Conservation (phyloP, 2,888 invertebrate species). For the Lochmaea capreae region DNA sequence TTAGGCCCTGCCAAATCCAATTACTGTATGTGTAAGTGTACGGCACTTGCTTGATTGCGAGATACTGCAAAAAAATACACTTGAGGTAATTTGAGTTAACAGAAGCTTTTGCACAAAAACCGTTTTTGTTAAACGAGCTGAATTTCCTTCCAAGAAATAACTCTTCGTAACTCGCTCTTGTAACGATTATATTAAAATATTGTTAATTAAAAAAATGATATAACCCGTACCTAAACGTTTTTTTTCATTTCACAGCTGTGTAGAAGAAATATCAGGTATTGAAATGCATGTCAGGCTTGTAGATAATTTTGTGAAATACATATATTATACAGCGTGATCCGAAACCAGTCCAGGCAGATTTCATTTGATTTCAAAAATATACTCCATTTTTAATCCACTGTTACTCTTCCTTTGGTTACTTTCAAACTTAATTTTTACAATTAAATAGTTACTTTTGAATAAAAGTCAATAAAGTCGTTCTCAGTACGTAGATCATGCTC, state of each 20-base stretch:
- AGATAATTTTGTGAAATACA: too few species aligned
- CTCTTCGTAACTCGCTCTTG: neutral
- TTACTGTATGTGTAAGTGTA: constrained; percentile 27
- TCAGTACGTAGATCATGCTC: too few species aligned
- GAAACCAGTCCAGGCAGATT: too few species aligned
- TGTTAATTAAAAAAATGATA: neutral
- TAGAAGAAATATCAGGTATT: neutral
- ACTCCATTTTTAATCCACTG: too few species aligned
- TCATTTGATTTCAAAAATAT: too few species aligned
- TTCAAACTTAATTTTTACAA: too few species aligned
- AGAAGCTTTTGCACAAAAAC: constrained; percentile 17
- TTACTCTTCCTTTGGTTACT: too few species aligned
- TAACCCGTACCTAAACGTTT: constrained; percentile 1
- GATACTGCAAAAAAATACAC: constrained; percentile 3
- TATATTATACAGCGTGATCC: too few species aligned
- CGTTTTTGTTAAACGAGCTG: neutral
- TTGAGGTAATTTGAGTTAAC: constrained; percentile 9
- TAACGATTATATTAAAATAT: neutral
- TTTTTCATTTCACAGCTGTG: neutral
- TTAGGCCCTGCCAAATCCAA: constrained; percentile 41
- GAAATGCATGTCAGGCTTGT: too few species aligned
- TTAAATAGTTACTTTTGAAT: too few species aligned
- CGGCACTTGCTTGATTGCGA: constrained; percentile 11
- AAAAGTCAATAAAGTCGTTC: too few species aligned
- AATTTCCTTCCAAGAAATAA: constrained; percentile 7